phyloP scores from a whole-genome alignment of 2,113 vertebrate species.

The Cyrtonyx montezumae region DNA sequence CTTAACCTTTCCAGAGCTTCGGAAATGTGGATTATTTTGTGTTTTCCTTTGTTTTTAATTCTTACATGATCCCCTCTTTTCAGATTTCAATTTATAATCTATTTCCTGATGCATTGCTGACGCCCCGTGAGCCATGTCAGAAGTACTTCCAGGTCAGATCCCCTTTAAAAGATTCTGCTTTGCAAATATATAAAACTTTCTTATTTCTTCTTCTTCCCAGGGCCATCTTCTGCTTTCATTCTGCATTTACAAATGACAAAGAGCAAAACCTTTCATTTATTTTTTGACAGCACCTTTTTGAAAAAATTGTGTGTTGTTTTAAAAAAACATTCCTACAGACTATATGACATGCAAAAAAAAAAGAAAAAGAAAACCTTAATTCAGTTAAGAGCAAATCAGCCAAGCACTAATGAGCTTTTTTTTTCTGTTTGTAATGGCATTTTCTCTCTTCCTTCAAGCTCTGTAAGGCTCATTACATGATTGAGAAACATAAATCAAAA shows the following conservation, averaged over 20 bases:
- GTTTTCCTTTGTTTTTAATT: constrained; percentile 79
- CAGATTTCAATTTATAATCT: constrained; percentile 84
- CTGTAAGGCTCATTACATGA: not conserved
- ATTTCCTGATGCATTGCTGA: constrained; percentile 80
- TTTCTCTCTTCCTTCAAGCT: not conserved
- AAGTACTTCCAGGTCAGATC: constrained; percentile 86
- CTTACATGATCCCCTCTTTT: constrained; percentile 81
- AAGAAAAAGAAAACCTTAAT: not conserved
- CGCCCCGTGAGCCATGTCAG: constrained; percentile 81
- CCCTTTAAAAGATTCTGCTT: constrained; percentile 71
- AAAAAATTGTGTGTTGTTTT: not conserved
- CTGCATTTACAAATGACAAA: constrained; percentile 27
- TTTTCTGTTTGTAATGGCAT: not conserved
- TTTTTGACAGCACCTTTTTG: not conserved
- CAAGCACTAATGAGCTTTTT: not conserved
- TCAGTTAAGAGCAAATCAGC: not conserved
- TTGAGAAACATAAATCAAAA: not conserved
- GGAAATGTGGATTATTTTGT: constrained; percentile 63
- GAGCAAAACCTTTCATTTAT: not conserved
- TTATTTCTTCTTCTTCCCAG: not conserved
- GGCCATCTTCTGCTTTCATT: constrained; percentile 13
- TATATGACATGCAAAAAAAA: not conserved
- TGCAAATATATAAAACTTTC: constrained; percentile 44
- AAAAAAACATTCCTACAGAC: not conserved
- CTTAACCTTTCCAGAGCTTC: constrained; percentile 23